Evolutionary conservation across 2,888 invertebrate genomes (phyloP).

Genomic region (Lycaena phlaeas): DNA sequence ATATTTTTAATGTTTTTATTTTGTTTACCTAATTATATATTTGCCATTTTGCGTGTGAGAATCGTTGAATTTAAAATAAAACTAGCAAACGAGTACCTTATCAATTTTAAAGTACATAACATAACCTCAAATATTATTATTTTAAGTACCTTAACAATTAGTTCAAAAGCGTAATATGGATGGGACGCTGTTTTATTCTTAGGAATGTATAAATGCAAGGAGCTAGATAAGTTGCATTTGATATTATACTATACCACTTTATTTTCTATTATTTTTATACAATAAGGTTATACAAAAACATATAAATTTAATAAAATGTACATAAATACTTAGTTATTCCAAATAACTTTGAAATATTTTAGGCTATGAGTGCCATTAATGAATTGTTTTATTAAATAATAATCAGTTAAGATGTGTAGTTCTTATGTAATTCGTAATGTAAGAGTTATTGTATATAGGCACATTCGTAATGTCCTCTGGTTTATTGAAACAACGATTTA

Average conservation of each 20-base stretch:
- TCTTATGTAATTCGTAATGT: not conserved
- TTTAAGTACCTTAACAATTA: constrained; percentile 11
- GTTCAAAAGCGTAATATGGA: constrained; percentile 3
- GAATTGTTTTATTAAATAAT: constrained; percentile 8
- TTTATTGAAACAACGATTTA: constrained; percentile 4
- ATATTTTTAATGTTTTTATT: too few relatives aligned
- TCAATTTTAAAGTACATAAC: constrained; percentile 21
- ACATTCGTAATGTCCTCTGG: not conserved
- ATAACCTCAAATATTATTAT: constrained; percentile 21
- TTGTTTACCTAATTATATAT: too few relatives aligned
- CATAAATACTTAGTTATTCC: constrained; percentile 13
- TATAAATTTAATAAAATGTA: constrained; percentile 7
- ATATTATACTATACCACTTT: constrained; percentile 7
- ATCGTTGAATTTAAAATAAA: constrained; percentile 8
- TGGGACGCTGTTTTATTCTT: constrained; percentile 2
- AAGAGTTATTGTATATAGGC: constrained; percentile 5
- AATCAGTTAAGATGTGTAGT: constrained; percentile 1
- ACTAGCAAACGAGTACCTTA: constrained; percentile 16
- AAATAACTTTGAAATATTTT: constrained; percentile 37
- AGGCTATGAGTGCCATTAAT: constrained; percentile 66
- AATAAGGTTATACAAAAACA: constrained; percentile 6
- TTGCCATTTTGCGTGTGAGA: too few relatives aligned
- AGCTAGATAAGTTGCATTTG: constrained; percentile 11
- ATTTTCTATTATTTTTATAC: constrained; percentile 1
- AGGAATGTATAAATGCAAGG: constrained; percentile 14